phyloP scores from a whole-genome alignment of 2,797 vertebrate species.

The Paguma larvata region DNA sequence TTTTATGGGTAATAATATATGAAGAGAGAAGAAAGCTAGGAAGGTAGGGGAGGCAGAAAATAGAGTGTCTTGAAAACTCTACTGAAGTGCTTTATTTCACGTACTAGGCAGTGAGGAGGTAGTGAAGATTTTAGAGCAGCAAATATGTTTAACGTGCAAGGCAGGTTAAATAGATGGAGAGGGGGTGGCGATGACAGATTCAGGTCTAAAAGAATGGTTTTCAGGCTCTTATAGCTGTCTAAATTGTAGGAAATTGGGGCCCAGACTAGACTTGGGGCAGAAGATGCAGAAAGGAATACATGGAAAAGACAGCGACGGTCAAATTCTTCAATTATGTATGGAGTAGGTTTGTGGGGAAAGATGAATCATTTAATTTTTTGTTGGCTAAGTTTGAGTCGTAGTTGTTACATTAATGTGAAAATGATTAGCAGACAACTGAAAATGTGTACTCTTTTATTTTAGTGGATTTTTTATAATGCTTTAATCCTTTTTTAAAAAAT shows the following conservation, averaged over 20 bases:
- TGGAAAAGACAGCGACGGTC: neutral
- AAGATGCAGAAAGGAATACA: slow-evolving; percentile 31
- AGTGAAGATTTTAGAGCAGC: neutral
- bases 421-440: neutral
- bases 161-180: neutral
- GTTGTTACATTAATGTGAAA: slow-evolving; percentile 7
- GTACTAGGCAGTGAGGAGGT: neutral
- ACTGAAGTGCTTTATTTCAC: neutral
- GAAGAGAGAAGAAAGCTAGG: neutral
- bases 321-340: neutral
- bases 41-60: neutral
- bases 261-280: neutral
- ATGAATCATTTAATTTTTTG: slow-evolving; percentile 6
- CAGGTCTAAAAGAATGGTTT: neutral
- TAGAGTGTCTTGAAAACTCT: neutral
- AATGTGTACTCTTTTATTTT: neutral
- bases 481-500: neutral
- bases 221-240: neutral
- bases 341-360: neutral
- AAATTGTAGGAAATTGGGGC: neutral
- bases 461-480: neutral
- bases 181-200: neutral
- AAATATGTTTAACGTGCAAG: neutral
- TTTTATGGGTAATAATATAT: slow-evolving; percentile 38
- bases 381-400: neutral